Conservation (phyloP, 2,113 vertebrate genomes). For the Macrotus californicus region DNA sequence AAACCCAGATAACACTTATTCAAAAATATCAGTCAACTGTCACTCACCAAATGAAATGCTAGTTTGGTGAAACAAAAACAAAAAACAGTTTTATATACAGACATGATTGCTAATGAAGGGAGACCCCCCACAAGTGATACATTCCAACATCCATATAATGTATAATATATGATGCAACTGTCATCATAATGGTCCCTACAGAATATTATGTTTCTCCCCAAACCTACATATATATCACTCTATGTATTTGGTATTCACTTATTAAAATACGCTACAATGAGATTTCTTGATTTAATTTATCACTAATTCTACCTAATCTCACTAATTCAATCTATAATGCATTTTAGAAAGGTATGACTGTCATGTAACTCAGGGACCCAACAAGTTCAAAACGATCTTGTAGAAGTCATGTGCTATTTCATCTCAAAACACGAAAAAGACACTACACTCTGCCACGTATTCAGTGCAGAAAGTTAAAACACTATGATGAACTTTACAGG, state of each 20-base stretch:
- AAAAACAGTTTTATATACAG: conserved; percentile 12
- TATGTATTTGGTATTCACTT: conserved; percentile 44
- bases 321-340: not conserved
- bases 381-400: not conserved
- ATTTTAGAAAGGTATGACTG: conserved; percentile 17
- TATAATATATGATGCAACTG: conserved; percentile 22
- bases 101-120: conserved; percentile 50
- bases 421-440: not conserved
- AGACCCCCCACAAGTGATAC: conserved; percentile 21
- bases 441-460: not conserved
- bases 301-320: conserved; percentile 42
- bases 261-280: conserved; percentile 60
- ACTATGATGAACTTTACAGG: not conserved
- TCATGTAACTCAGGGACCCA: not conserved
- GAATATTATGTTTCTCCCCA: conserved; percentile 32
- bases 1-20: conserved; percentile 65
- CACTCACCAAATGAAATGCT: conserved; percentile 44
- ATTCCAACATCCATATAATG: conserved; percentile 24
- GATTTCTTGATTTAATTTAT: conserved; percentile 44
- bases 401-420: conserved; percentile 35
- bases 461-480: not conserved
- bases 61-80: conserved; percentile 29
- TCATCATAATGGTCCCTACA: not conserved
- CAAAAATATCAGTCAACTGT: conserved; percentile 49
- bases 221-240: conserved; percentile 29